These are phyloP conservation scores for Eucidaris tribuloides DNA, from an alignment of 35 echinoderm and acorn worm species.

Conservation along the genomic window DNA sequence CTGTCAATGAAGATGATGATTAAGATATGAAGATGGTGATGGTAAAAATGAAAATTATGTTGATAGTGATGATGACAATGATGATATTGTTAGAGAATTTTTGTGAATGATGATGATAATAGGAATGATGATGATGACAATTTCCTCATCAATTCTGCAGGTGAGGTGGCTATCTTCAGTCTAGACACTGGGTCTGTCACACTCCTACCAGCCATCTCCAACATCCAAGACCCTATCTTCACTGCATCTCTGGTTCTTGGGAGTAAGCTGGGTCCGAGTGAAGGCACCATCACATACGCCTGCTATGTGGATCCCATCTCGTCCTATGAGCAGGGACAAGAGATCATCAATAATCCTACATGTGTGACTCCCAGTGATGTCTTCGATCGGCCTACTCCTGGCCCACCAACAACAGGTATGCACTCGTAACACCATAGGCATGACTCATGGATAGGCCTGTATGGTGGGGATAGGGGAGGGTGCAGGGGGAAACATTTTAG, in stretches of 20 bases:
- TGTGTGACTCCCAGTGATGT: conserved; percentile 38
- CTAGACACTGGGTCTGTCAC: conserved; percentile 57
- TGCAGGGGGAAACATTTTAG: too few relatives aligned
- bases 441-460: too few relatives aligned
- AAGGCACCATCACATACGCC: conserved; percentile 56
- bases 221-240: conserved; percentile 19
- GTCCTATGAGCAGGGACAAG: conserved; percentile 31
- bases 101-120: not conserved
- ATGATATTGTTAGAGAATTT: not conserved
- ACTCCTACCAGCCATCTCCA: conserved; percentile 47
- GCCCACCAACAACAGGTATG: not conserved
- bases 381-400: not conserved
- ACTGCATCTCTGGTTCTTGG: conserved; percentile 47
- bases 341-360: conserved; percentile 43
- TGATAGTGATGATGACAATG: not conserved
- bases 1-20: not conserved
- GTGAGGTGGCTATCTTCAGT: conserved; percentile 18
- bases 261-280: conserved; percentile 17
- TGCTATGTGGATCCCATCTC: conserved; percentile 65
- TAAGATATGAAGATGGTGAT: not conserved
- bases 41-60: not conserved
- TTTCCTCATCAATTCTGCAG: conserved; percentile 15
- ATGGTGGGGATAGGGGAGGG: too few relatives aligned
- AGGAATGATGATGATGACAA: not conserved
- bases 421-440: not conserved